These are phyloP conservation scores for Gopherus flavomarginatus DNA, from an alignment of 2,113 vertebrate species.

Conservation along the genomic window DNA sequence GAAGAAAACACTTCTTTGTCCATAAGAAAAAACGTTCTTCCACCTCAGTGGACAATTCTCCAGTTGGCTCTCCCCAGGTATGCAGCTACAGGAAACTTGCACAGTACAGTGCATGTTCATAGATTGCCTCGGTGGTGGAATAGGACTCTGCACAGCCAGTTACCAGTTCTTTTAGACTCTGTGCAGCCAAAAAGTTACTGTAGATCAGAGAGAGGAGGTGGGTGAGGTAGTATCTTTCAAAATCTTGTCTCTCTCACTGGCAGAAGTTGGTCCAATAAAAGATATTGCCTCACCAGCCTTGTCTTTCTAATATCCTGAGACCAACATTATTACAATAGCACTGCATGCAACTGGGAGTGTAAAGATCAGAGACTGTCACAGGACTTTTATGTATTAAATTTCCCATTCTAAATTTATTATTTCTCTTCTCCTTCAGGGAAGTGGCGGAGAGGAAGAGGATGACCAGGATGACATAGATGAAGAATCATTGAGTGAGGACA, in stretches of 20 bases:
- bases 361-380: not conserved
- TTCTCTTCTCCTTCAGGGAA: conserved; percentile 80
- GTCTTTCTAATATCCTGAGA: not conserved
- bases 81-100: not conserved
- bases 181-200: not conserved
- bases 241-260: not conserved
- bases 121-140: not conserved
- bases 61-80: conserved; percentile 95
- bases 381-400: not conserved
- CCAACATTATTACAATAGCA: not conserved
- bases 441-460: conserved; percentile 93
- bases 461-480: conserved; percentile 89
- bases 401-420: not conserved
- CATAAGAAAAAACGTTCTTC: conserved; percentile 97
- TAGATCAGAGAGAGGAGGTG: not conserved
- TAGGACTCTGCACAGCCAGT: not conserved
- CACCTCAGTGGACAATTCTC: conserved; percentile 93
- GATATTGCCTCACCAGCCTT: not conserved
- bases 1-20: conserved; percentile 95
- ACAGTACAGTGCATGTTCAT: accelerated
- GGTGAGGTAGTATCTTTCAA: not conserved
- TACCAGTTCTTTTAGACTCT: not conserved
- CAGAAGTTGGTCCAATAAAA: not conserved
- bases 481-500: conserved; percentile 92
- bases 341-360: not conserved